phyloP scores from a whole-genome alignment of 2,888 invertebrate genomes.

The Drosophila borealis region DNA sequence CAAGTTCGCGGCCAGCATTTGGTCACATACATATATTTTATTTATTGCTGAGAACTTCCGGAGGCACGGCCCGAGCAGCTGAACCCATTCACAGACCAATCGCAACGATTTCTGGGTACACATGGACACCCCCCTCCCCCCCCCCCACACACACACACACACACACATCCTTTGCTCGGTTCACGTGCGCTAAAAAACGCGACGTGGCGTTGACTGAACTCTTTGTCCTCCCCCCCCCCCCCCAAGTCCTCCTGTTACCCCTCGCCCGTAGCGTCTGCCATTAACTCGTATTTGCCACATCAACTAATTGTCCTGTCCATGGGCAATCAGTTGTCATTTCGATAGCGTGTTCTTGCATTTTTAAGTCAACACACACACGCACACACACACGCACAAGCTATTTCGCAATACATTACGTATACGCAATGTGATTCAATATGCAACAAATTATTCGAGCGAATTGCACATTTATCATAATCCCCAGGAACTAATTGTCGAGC shows the following conservation, averaged over 20 bases:
- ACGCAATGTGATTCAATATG: too few relatives aligned
- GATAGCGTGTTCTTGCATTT: not conserved
- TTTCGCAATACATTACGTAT: too few relatives aligned
- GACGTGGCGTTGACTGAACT: conserved; percentile 13
- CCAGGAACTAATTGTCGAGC: too few relatives aligned
- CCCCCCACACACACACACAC: too few relatives aligned
- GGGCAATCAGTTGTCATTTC: not conserved
- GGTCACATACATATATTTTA: conserved; percentile 18
- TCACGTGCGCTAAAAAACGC: conserved; percentile 20
- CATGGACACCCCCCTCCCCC: too few relatives aligned
- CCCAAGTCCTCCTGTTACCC: too few relatives aligned
- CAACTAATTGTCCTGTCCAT: not conserved
- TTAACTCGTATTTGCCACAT: not conserved
- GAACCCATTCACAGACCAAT: conserved; percentile 27
- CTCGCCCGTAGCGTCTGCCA: not conserved
- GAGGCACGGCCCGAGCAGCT: conserved; percentile 34
- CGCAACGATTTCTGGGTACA: not conserved
- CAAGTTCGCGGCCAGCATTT: not conserved
- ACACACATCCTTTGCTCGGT: not conserved
- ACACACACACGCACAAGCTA: not conserved
- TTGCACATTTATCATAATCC: too few relatives aligned
- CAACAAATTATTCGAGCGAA: too few relatives aligned
- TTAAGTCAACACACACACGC: not conserved
- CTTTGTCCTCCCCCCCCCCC: not conserved
- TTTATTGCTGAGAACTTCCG: conserved; percentile 20